Percentiles rank a stretch among this genome's conserved stretches.
Evolutionary conservation across 2,113 vertebrate genomes (phyloP).

Genomic region (Prochilodus magdalenae): DNA sequence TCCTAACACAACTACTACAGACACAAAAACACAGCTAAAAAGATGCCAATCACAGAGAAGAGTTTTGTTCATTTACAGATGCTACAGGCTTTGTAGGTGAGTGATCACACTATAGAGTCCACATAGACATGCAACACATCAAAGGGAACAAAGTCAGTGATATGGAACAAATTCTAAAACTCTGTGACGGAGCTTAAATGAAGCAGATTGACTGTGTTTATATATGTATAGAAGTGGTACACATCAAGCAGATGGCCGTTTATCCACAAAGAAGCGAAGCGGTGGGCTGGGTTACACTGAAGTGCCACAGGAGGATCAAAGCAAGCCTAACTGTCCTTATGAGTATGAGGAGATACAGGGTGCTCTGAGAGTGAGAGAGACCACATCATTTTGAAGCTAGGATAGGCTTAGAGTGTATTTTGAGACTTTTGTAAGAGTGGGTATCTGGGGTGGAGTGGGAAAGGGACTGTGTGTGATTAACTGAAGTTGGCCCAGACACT

Average conservation of each 20-base stretch:
- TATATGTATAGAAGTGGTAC: conserved; percentile 4
- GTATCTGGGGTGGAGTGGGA: no score
- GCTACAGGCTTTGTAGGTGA: conserved; percentile 13
- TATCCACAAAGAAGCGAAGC: not conserved
- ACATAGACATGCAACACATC: conserved; percentile 18
- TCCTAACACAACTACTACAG: conserved; percentile 22
- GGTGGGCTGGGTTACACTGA: not conserved
- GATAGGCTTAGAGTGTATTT: no score
- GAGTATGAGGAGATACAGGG: not conserved
- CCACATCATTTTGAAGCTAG: no score
- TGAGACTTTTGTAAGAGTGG: no score
- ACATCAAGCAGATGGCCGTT: conserved; percentile 20
- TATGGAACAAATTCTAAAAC: not conserved
- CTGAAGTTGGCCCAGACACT: no score
- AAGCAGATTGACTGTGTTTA: conserved; percentile 35
- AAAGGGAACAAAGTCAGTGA: conserved; percentile 37
- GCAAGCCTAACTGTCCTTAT: conserved; percentile 2
- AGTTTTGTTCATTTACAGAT: conserved; percentile 21
- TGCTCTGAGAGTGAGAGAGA: not conserved
- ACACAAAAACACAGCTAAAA: not conserved
- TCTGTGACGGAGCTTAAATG: not conserved
- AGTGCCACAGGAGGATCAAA: conserved; percentile 34
- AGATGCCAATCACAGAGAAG: conserved; percentile 1
- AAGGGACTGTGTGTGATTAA: no score
- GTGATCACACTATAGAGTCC: not conserved